Percentiles rank a stretch among this genome's conserved stretches.
These are phyloP conservation scores for Zootoca vivipara DNA, from an alignment of 2,113 vertebrate species.

Conservation along the genomic window DNA sequence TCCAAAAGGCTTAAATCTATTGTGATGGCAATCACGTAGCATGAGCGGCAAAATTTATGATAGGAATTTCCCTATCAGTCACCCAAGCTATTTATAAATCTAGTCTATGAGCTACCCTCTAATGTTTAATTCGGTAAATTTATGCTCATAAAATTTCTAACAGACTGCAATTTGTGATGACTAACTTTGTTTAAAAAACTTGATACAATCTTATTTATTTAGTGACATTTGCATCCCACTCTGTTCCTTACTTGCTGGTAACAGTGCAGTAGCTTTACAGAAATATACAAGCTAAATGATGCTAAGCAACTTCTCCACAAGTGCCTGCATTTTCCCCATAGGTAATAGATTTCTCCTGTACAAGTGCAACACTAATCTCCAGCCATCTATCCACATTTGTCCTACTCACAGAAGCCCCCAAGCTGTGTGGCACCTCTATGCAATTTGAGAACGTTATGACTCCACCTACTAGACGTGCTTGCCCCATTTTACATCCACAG, in stretches of 20 bases:
- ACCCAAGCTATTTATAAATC: not conserved
- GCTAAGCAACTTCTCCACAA: not conserved
- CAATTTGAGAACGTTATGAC: not conserved
- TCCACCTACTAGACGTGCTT: not conserved
- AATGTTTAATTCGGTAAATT: not conserved
- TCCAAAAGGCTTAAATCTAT: not conserved
- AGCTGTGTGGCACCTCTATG: too few relatives aligned
- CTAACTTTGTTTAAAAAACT: not conserved
- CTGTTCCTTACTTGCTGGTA: not conserved
- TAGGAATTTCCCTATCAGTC: not conserved
- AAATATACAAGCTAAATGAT: not conserved
- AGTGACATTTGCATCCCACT: not conserved
- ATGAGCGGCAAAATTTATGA: not conserved
- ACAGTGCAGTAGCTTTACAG: not conserved
- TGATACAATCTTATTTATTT: not conserved
- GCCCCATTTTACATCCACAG: not conserved
- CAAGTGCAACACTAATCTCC: too few relatives aligned
- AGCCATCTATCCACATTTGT: too few relatives aligned
- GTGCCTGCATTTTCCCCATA: not conserved
- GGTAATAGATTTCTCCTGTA: not conserved
- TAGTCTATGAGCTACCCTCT: not conserved
- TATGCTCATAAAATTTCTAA: not conserved
- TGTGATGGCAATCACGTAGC: not conserved
- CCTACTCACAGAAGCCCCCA: too few relatives aligned
- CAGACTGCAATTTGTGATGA: too few relatives aligned